phyloP scores from a whole-genome alignment of 2,888 invertebrate species.

The Entomobrya multifasciata region DNA sequence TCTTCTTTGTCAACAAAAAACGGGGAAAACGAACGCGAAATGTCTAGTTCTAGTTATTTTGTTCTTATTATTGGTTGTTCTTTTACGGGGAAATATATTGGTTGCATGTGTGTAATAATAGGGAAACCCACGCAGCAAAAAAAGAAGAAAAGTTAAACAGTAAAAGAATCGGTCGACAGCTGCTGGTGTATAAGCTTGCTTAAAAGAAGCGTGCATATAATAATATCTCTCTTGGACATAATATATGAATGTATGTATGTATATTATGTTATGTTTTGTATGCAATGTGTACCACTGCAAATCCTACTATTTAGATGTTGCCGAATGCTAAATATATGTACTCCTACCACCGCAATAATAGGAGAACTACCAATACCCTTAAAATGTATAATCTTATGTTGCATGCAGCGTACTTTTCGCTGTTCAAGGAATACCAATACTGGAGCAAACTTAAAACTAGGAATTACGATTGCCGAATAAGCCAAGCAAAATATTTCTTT shows the following conservation, averaged over 20 bases:
- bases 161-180: slow-evolving; percentile 30
- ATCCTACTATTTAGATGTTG: background rate
- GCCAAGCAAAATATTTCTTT: background rate
- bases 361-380: background rate
- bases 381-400: too few relatives aligned
- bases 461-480: slow-evolving; percentile 12
- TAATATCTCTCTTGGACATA: too few relatives aligned
- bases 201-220: too few relatives aligned
- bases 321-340: background rate
- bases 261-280: background rate
- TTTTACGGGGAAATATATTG: slow-evolving; percentile 50
- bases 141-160: background rate
- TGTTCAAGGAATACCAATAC: background rate
- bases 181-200: slow-evolving; percentile 25
- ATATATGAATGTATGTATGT: background rate
- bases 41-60: slow-evolving; percentile 33
- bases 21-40: too few relatives aligned
- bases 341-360: background rate
- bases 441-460: background rate
- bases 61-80: slow-evolving; percentile 41
- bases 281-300: background rate
- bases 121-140: background rate
- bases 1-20: background rate
- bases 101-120: slow-evolving; percentile 59
- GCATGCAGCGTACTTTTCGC: background rate